Conservation (phyloP, 2,113 vertebrate genomes). For the Pteruthius melanotis region DNA sequence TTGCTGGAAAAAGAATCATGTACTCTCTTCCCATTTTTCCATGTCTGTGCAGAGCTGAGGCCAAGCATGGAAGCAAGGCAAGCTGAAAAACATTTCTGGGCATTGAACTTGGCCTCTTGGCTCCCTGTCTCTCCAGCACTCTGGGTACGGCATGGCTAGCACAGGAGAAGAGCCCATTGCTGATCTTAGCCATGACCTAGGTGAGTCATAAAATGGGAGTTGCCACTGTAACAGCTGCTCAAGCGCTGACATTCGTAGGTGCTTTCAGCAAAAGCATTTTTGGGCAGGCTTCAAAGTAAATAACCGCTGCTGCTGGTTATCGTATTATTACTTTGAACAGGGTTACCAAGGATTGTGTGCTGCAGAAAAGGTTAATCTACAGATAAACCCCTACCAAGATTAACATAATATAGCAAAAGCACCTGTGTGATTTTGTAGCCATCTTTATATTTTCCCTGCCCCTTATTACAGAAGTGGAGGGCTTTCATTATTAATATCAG, state of each 20-base stretch:
- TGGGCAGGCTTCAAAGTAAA: conserved; percentile 31
- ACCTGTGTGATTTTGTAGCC: background rate
- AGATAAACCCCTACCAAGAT: background rate
- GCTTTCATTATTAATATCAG: background rate
- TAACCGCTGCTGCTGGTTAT: background rate
- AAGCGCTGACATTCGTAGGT: background rate
- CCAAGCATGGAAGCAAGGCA: background rate
- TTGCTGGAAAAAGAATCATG: background rate
- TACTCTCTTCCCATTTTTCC: background rate
- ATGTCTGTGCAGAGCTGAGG: background rate
- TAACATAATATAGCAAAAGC: background rate
- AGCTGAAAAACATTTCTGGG: background rate
- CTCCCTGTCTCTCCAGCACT: background rate
- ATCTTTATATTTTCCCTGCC: background rate
- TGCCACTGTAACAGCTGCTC: background rate
- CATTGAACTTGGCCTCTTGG: background rate
- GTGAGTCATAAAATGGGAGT: background rate
- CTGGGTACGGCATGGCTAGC: background rate
- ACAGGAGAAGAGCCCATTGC: background rate
- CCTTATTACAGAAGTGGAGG: background rate
- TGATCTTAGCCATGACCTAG: background rate
- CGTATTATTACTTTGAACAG: background rate
- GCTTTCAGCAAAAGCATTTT: conserved; percentile 5
- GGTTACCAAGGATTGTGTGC: background rate
- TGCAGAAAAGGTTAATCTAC: background rate